phyloP scores from a whole-genome alignment of 2,113 vertebrate species.

The Sinocyclocheilus grahami region DNA sequence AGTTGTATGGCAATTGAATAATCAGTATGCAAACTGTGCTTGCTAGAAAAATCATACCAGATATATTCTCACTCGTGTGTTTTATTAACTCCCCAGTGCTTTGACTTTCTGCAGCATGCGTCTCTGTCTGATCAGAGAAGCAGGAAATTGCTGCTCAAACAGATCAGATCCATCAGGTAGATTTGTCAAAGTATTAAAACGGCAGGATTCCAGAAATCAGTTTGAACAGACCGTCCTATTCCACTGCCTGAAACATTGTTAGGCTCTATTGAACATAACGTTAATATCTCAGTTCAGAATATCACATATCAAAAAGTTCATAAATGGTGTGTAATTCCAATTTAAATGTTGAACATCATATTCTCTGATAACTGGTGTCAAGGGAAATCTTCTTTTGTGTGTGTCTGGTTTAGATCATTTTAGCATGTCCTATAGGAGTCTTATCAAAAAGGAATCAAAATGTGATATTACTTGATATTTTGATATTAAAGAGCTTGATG shows the following conservation, averaged over 20 bases:
- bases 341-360: not conserved
- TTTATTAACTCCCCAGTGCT: conserved; percentile 2
- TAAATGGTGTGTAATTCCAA: not conserved
- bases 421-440: not conserved
- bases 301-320: not conserved
- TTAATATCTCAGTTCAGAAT: not conserved
- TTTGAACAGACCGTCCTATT: not conserved
- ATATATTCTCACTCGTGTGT: not conserved
- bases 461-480: not conserved
- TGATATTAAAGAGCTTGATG: not conserved
- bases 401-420: not conserved
- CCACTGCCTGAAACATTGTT: not conserved
- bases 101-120: not conserved
- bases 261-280: not conserved
- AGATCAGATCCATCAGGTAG: conserved; percentile 7
- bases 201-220: not conserved
- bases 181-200: not conserved
- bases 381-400: not conserved
- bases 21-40: not conserved
- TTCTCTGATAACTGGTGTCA: conserved; percentile 10
- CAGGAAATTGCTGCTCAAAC: conserved; percentile 23
- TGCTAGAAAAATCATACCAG: not conserved
- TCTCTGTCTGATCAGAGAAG: conserved; percentile 33
- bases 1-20: not conserved
- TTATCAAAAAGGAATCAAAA: not conserved